phyloP scores from a whole-genome alignment of 2,888 invertebrate species.

The Xestia xanthographa region DNA sequence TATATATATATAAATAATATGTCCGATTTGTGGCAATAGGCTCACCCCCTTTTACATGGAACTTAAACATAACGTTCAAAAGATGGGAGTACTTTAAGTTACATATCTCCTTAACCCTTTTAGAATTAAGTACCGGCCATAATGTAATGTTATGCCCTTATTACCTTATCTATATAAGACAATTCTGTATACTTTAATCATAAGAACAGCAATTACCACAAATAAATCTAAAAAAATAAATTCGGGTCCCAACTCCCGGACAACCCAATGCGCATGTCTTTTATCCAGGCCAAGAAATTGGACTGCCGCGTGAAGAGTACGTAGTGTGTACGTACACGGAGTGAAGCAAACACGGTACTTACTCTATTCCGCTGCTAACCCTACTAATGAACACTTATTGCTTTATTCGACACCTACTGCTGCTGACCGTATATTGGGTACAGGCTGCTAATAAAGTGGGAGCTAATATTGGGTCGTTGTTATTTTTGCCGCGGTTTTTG shows the following conservation, averaged over 20 bases:
- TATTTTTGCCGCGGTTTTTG: constrained; percentile 7
- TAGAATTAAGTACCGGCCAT: neutral
- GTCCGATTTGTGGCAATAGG: neutral
- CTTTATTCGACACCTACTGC: constrained; percentile 50
- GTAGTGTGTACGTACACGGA: constrained; percentile 36
- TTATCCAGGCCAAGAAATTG: constrained; percentile 59
- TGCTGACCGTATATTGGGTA: constrained; percentile 39
- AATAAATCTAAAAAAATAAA: neutral
- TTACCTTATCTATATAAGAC: neutral
- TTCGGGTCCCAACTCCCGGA: constrained; percentile 32
- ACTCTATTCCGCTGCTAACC: constrained; percentile 53
- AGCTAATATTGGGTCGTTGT: constrained; percentile 38
- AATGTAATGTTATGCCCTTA: neutral
- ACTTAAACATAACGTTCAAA: neutral
- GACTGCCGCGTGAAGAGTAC: constrained; percentile 41
- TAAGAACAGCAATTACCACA: neutral
- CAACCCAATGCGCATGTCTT: constrained; percentile 35
- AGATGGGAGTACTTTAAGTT: neutral
- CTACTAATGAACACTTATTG: constrained; percentile 62
- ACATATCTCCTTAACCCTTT: neutral
- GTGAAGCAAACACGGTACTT: constrained; percentile 57
- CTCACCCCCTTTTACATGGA: neutral
- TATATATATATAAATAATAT: too few relatives aligned
- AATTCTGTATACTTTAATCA: too few relatives aligned
- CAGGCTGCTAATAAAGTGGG: constrained; percentile 35